Base-by-base conservation (phyloP, 2,888 invertebrate species). In the Spilosoma lubricipeda region DNA sequence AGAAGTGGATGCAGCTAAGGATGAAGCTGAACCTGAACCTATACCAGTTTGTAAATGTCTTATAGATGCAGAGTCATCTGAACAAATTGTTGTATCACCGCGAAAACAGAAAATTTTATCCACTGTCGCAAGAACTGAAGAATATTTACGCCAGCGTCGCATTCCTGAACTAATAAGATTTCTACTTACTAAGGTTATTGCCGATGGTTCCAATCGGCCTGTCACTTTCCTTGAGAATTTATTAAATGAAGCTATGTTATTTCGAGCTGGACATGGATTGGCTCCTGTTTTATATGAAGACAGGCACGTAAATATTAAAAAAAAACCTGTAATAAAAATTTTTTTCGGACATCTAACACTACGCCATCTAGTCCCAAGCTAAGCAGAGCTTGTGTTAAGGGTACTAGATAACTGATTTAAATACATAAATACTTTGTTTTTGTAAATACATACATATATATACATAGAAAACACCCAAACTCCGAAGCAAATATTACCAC, bases 101-200 rank as follows among this genome's bases (percentile, higher is more conserved):
- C 88, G 93, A 18, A 94, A 93, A 78, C 85, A 85, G 74, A 80
- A 82, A 65, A 87, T 93, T 82, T 82, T 92, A 30, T 88, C 85
- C 15, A 90, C 87, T 2, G 92, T 91, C 66, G 48, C 85, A 27
- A 90, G 90, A 86, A 93, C 93, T 74, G 94, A 95, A 85, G 86
- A 80, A 74, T 95, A 95, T 80, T 86, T 95, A 68, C 87, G 89
- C 23, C 90, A 93, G 67, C 92, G 92, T 52, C 93, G 94, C 74
- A 94, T 95, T 74, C 93, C 93, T 45, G 94, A 94, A 81, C 85
- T 95, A 18, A 90, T 95, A 63, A 88, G 92, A 74, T 94, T 91
- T 84, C 81, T 95, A 56, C 72, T 94, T 3, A 90, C 93, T 0
- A 94, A 94, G 87, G 74, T 94, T 27, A 79, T 95, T 70, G 86